phyloP scores from a whole-genome alignment of 2,888 invertebrate species.

The Xestia rhomboidea region DNA sequence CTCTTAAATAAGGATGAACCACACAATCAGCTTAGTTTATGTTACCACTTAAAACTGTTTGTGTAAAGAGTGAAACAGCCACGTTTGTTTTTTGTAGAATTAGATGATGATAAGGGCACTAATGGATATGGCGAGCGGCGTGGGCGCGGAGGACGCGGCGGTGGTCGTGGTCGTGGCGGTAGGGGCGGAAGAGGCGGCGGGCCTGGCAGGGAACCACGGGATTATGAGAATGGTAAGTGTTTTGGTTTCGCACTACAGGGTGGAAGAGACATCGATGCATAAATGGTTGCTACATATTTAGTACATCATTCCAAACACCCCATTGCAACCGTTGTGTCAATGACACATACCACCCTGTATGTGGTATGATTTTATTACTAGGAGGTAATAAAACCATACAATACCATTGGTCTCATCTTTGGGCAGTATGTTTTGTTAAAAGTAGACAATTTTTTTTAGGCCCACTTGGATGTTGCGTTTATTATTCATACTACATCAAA shows the following conservation, averaged over 20 bases:
- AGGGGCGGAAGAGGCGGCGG: constrained; percentile 82
- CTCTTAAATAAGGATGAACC: constrained; percentile 1
- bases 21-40: constrained; percentile 18
- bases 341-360: too few relatives aligned
- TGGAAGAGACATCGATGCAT: neutral
- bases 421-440: neutral
- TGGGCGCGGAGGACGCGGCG: constrained; percentile 81
- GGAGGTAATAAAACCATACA: neutral
- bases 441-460: too few relatives aligned
- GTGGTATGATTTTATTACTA: too few relatives aligned
- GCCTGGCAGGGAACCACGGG: constrained; percentile 74
- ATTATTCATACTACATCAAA: too few relatives aligned
- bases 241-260: neutral
- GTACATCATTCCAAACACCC: neutral
- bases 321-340: neutral
- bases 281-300: too few relatives aligned
- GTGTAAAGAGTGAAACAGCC: neutral
- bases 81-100: constrained; percentile 43
- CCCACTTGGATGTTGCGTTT: too few relatives aligned
- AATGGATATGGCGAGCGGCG: constrained; percentile 82
- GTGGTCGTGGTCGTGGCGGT: constrained; percentile 79
- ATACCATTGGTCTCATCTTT: neutral
- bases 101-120: constrained; percentile 74
- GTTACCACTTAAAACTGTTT: constrained; percentile 32
- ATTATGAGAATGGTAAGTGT: constrained; percentile 73